Evolutionary conservation across 2,113 vertebrate species (phyloP).

Genomic region (Scomber japonicus): DNA sequence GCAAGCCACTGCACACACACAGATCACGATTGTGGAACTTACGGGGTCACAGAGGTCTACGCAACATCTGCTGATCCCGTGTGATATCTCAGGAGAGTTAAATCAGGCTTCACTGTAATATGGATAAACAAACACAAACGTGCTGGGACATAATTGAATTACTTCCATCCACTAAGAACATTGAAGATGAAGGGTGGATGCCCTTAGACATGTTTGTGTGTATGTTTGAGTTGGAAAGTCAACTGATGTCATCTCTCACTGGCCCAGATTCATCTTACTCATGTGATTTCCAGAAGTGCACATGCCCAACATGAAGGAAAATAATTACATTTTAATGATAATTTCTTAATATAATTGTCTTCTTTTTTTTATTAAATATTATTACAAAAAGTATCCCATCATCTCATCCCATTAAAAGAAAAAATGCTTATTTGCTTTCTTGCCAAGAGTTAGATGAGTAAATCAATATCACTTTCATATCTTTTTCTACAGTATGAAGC

Average conservation of each 20-base stretch:
- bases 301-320: constrained; percentile 5
- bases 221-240: constrained; percentile 50
- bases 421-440: not conserved
- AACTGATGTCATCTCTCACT: constrained; percentile 49
- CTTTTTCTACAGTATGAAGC: too few relatives aligned
- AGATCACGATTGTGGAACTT: constrained; percentile 63
- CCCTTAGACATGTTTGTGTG: constrained; percentile 60
- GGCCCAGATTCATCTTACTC: constrained; percentile 34
- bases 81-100: constrained; percentile 61
- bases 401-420: not conserved
- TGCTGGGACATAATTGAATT: constrained; percentile 73
- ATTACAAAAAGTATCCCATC: not conserved
- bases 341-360: not conserved
- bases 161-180: constrained; percentile 58
- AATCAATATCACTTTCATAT: too few relatives aligned
- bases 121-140: constrained; percentile 77
- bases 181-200: constrained; percentile 41
- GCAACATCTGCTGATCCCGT: constrained; percentile 78
- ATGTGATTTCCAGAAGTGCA: not conserved
- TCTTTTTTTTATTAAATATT: not conserved
- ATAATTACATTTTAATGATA: not conserved
- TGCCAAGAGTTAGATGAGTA: too few relatives aligned
- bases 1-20: constrained; percentile 50
- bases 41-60: constrained; percentile 59
- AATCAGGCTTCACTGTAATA: constrained; percentile 62